These are phyloP conservation scores for Metacarcinus magister DNA, from an alignment of 2,888 invertebrate genomes.

Conservation along the genomic window DNA sequence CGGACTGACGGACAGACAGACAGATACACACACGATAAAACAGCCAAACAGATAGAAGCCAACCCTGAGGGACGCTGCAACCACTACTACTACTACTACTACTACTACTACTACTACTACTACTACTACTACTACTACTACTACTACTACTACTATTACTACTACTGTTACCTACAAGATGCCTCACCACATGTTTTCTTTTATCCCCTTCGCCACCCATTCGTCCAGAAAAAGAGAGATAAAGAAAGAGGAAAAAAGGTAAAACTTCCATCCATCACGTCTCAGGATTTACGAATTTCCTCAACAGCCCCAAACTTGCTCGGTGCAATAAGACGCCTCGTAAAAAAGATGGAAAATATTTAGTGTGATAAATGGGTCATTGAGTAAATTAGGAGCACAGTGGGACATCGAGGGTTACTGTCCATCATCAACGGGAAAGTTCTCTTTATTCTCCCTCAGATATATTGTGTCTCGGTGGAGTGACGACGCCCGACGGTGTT, in stretches of 20 bases:
- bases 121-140: conserved; percentile 56
- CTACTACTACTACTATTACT: not conserved
- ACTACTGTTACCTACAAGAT: not conserved
- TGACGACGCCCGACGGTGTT: not conserved
- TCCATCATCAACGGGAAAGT: not conserved
- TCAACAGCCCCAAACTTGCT: not conserved
- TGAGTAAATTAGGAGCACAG: conserved; percentile 52
- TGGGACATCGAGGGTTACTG: not conserved
- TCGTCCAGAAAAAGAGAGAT: not conserved
- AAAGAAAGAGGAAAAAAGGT: not conserved
- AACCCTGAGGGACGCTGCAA: conserved; percentile 3
- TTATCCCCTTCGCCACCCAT: not conserved
- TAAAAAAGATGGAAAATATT: conserved; percentile 42
- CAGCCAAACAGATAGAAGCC: conserved; percentile 49
- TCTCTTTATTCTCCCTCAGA: not conserved
- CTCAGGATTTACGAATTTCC: not conserved
- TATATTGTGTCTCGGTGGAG: not conserved
- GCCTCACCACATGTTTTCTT: not conserved
- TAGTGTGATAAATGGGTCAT: conserved; percentile 58
- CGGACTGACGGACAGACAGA: conserved; percentile 65
- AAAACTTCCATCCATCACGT: conserved; percentile 27
- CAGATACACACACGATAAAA: conserved; percentile 60
- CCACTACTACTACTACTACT: not conserved
- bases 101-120: conserved; percentile 28
- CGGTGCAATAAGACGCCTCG: conserved; percentile 40